Evolutionary conservation across 2,888 invertebrate species (phyloP).

Genomic region (Stenotaenia linearis): DNA sequence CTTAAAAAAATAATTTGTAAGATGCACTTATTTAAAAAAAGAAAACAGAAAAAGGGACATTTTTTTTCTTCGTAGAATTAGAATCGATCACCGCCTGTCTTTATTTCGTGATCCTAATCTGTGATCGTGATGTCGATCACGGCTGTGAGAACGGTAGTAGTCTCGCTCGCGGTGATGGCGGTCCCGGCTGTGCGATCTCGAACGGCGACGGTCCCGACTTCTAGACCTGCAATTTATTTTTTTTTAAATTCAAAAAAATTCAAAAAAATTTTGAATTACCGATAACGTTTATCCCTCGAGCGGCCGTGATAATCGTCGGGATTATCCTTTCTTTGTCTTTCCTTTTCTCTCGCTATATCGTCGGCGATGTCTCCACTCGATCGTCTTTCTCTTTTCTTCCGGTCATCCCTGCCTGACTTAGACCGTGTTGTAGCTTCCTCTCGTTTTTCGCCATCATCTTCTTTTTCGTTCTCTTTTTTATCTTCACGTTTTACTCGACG

Average conservation of each 20-base stretch:
- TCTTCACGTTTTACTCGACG: constrained; percentile 1
- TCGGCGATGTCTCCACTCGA: constrained; percentile 34
- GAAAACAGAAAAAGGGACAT: not conserved
- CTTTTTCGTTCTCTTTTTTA: constrained; percentile 37
- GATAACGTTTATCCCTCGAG: not conserved
- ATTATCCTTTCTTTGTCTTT: constrained; percentile 34
- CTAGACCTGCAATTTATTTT: constrained; percentile 14
- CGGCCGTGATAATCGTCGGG: not conserved
- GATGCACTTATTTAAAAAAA: constrained; percentile 28
- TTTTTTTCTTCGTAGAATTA: too few species aligned
- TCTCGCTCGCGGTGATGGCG: constrained; percentile 27
- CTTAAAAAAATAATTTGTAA: constrained; percentile 28
- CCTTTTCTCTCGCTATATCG: constrained; percentile 35
- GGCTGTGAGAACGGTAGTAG: constrained; percentile 29
- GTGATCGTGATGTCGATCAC: constrained; percentile 24
- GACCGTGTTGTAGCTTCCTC: not conserved
- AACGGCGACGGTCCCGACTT: constrained; percentile 26
- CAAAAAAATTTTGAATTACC: not conserved
- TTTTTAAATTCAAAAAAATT: too few species aligned
- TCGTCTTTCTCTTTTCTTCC: constrained; percentile 32
- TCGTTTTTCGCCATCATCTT: constrained; percentile 42
- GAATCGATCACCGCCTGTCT: constrained; percentile 11
- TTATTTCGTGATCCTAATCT: not conserved
- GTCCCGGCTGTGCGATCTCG: constrained; percentile 28
- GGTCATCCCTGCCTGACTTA: constrained; percentile 17